Evolutionary conservation across 2,888 invertebrate species (phyloP).

Genomic region (Eilema depressum): DNA sequence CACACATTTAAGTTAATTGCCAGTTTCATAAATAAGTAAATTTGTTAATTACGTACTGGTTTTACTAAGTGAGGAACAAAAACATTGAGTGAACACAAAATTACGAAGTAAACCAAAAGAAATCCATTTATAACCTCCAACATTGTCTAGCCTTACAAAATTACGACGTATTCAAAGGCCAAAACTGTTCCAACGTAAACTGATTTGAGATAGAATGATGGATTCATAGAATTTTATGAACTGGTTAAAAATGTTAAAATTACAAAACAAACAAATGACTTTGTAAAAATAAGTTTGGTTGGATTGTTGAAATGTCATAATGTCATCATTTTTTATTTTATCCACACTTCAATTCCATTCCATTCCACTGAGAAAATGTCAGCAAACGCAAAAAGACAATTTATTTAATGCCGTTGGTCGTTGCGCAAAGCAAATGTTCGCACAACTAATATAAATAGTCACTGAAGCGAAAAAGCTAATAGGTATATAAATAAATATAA

Average conservation of each 20-base stretch:
- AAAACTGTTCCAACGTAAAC: background rate
- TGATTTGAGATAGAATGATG: background rate
- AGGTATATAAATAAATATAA: too few species aligned
- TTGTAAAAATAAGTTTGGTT: too few species aligned
- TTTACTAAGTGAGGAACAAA: constrained; percentile 79
- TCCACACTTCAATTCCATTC: too few species aligned
- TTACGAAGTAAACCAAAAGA: constrained; percentile 77
- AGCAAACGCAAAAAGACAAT: too few species aligned
- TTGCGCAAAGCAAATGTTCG: too few species aligned
- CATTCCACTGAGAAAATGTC: too few species aligned
- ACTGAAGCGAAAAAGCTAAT: too few species aligned
- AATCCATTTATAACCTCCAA: constrained; percentile 81
- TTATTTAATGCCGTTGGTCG: too few species aligned
- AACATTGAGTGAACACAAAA: constrained; percentile 80
- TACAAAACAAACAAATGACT: background rate
- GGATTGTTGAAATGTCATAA: background rate
- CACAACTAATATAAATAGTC: too few species aligned
- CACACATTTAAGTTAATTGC: background rate
- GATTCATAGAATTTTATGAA: too few species aligned
- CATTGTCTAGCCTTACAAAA: constrained; percentile 60
- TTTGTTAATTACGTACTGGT: constrained; percentile 77
- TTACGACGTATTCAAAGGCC: background rate
- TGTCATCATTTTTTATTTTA: too few species aligned
- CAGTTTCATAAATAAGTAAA: background rate
- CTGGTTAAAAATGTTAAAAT: background rate